Conservation (phyloP, 2,113 vertebrate genomes). For the Galbula dea region DNA sequence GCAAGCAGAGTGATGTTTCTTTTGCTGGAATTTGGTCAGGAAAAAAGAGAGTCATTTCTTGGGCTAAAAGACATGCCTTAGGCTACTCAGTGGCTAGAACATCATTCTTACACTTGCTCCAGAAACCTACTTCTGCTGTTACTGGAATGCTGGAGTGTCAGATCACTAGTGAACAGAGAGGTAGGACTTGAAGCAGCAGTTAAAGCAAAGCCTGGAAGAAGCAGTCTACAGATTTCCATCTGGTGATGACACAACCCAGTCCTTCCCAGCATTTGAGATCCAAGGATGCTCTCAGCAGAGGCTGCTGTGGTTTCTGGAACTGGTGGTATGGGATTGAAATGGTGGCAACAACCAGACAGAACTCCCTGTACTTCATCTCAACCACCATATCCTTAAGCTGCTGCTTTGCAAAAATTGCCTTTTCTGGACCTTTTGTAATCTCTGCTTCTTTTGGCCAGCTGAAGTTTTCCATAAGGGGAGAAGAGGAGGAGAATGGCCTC, state of each 20-base stretch:
- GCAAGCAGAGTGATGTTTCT: neutral
- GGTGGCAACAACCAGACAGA: neutral
- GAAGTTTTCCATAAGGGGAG: slow-evolving; percentile 20
- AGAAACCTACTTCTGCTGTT: neutral
- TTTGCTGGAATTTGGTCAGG: neutral
- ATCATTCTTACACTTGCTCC: neutral
- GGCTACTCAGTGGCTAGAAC: neutral
- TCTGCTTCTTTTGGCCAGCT: neutral
- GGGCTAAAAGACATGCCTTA: neutral
- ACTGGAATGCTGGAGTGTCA: neutral
- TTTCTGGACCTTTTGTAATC: neutral
- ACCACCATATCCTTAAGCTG: neutral
- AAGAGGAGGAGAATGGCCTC: slow-evolving; percentile 1
- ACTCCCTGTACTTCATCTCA: neutral
- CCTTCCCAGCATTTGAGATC: neutral
- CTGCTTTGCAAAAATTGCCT: neutral
- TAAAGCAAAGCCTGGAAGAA: neutral
- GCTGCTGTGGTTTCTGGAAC: neutral
- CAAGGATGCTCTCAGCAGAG: neutral
- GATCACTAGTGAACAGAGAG: neutral
- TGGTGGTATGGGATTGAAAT: neutral
- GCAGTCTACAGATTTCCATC: neutral
- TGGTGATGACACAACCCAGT: neutral
- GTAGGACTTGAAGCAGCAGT: neutral
- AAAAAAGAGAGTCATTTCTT: neutral